Base-by-base conservation (phyloP, 2,888 invertebrate species). In the Lycophotia porphyrea region DNA sequence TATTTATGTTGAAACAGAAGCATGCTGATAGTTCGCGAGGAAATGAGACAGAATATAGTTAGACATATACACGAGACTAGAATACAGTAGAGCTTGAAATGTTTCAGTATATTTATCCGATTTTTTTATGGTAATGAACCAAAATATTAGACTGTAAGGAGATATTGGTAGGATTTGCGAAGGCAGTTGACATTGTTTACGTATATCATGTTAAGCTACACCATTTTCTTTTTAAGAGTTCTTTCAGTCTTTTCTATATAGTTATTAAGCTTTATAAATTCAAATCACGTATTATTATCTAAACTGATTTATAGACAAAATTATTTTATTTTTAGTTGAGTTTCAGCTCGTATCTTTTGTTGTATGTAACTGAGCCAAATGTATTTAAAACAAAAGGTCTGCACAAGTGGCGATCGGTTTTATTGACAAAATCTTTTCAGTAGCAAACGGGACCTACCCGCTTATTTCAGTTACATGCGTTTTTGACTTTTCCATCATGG, bases 1-100 rank as follows among this genome's bases (percentile, higher is more conserved):
- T 42, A 66, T 65, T 61, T 42, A 44, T 27, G 21, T 44, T 72
- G 66, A 72, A 70, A 70, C 63, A 67, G 58, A 42, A 69, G n/a
- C 11, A 63, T 63, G 11, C 31, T 55, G 34, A 36, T 74, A 34
- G 24, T 55, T 52, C 7, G 2, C 34, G 42, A 24, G 21, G 24
- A 63, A 61, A 55, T 2, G 42, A 67, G 67, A 68, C 7, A 42
- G 42, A 64, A 52, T 64, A 75, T 47, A 39, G 34, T 61, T 68
- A 44, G 24, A 61, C 27, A 36, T 21, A 63, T 58, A 39, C 15
- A 42, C 21, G 18, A 15, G 3, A 8, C 5, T 24, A 13, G 27
- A 47, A 4, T 24, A 1, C 18, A 34, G n/a, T 47, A 34, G 7
- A 34, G 31, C 31, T n/a, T 34, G 24, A 58, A n/a, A 58, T 36